Conservation (phyloP, 2,113 vertebrate species). For the Tetrao urogallus region DNA sequence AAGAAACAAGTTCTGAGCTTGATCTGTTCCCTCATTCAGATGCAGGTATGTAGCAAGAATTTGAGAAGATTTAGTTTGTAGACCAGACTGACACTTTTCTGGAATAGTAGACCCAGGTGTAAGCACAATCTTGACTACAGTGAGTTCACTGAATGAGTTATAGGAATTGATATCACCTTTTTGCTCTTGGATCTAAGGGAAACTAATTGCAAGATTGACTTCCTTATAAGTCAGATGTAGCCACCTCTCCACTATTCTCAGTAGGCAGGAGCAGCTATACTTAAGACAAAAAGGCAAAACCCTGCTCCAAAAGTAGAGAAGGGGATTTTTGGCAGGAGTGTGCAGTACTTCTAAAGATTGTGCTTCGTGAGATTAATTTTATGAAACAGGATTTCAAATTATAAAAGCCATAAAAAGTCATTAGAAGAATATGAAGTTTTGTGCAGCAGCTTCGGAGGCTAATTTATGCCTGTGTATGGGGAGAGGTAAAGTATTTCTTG, state of each 20-base stretch:
- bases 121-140: neutral
- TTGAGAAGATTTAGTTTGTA: neutral
- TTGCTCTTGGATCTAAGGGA: neutral
- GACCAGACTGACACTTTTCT: neutral
- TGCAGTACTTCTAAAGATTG: neutral
- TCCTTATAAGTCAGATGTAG: neutral
- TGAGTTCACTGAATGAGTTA: neutral
- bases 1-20: neutral
- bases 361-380: neutral
- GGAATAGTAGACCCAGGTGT: neutral
- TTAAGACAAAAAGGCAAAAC: neutral
- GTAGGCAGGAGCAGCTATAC: neutral
- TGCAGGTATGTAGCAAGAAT: neutral
- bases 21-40: neutral
- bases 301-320: neutral
- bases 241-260: neutral
- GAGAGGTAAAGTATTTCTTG: neutral
- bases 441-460: neutral
- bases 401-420: neutral
- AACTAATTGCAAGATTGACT: neutral
- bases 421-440: neutral
- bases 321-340: neutral
- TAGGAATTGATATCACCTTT: fast-evolving
- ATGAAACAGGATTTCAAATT: neutral
- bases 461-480: neutral